phyloP scores from a whole-genome alignment of 2,113 vertebrate species.

The Anarrhichthys ocellatus region DNA sequence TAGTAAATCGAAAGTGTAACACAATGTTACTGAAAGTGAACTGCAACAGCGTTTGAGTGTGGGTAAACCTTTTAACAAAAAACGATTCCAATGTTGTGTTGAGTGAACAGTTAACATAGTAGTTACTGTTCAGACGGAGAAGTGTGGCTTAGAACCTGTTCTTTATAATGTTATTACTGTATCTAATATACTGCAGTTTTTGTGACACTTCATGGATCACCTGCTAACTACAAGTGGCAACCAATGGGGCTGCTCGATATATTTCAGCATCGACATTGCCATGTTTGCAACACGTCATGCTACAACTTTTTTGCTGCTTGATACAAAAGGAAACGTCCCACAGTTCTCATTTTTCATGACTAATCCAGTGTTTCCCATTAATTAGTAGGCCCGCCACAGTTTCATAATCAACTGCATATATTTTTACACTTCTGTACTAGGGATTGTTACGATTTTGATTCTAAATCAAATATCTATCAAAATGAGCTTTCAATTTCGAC shows the following conservation, averaged over 20 bases:
- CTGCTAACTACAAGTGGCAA: neutral
- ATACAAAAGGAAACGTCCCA: neutral
- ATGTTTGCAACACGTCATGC: neutral
- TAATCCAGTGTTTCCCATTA: neutral
- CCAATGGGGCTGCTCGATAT: neutral
- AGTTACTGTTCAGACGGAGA: neutral
- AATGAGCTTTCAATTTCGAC: neutral
- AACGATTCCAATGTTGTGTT: neutral
- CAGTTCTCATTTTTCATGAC: neutral
- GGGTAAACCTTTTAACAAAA: neutral
- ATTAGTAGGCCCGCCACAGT: neutral
- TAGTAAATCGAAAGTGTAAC: neutral
- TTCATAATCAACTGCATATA: neutral
- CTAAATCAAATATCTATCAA: neutral
- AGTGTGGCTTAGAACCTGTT: neutral
- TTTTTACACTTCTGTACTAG: neutral
- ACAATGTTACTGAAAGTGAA: slow-evolving; percentile 3
- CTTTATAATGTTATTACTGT: neutral
- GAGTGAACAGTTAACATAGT: neutral
- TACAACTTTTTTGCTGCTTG: neutral
- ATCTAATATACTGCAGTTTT: neutral
- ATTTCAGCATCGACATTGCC: neutral
- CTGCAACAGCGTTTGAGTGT: neutral
- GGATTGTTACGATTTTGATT: neutral
- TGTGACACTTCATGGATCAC: neutral